These are phyloP conservation scores for Eulemur albifrons DNA, from an alignment of 2,797 vertebrate genomes.

Conservation along the genomic window DNA sequence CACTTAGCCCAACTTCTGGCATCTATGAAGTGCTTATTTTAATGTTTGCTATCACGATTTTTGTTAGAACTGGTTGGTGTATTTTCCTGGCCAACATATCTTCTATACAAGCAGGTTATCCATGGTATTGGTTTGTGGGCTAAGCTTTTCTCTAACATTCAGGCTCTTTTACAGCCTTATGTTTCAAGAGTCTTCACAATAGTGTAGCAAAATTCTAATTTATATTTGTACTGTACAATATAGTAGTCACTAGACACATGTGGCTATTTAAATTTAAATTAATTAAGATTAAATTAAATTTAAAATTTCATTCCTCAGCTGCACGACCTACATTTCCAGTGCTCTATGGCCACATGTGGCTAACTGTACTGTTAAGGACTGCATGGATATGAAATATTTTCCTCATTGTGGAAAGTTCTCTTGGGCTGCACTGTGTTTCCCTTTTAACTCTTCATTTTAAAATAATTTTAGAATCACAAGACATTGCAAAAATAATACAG, in stretches of 20 bases:
- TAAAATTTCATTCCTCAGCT: background rate
- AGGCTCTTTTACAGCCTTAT: background rate
- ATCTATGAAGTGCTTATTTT: background rate
- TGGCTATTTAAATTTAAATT: background rate
- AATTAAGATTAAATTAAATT: background rate
- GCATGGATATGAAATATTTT: too few species aligned
- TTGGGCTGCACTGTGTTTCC: background rate
- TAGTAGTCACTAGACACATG: background rate
- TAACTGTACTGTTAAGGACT: background rate
- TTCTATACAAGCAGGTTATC: background rate
- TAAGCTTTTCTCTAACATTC: background rate
- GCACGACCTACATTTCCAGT: background rate
- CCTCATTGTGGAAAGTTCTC: background rate
- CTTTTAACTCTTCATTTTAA: background rate
- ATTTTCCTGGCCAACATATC: background rate
- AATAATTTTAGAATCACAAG: constrained; percentile 13
- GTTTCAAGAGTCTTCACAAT: background rate
- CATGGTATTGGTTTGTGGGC: background rate
- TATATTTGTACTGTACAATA: background rate
- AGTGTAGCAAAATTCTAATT: background rate
- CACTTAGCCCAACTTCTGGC: background rate
- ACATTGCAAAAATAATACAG: background rate
- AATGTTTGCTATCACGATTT: background rate
- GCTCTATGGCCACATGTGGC: background rate
- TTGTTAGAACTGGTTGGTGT: background rate